A percentile compares a stretch with the other conserved stretches of the same genome.
Conservation (phyloP, 2,888 invertebrate genomes). For the Empis livida region DNA sequence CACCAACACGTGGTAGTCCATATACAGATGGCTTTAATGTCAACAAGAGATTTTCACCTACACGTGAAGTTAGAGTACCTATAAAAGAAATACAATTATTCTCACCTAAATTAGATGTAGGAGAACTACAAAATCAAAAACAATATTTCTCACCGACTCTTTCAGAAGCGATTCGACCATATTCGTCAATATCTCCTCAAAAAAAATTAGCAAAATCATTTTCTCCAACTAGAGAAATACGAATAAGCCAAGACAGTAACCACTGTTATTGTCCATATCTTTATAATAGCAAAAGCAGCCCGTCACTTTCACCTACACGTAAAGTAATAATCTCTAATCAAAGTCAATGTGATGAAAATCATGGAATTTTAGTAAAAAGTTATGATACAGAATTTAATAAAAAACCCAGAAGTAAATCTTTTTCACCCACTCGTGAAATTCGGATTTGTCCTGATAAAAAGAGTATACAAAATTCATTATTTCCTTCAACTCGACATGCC, state of each 20-base stretch:
- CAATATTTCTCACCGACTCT: too few species aligned
- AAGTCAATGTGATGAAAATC: too few species aligned
- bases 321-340: not conserved
- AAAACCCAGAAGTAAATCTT: not conserved
- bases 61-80: not conserved
- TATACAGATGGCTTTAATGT: too few species aligned
- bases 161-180: too few species aligned
- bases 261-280: not conserved
- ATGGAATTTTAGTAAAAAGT: not conserved
- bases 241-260: constrained; percentile 9
- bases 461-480: not conserved
- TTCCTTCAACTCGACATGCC: not conserved
- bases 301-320: constrained; percentile 33
- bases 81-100: not conserved
- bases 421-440: not conserved
- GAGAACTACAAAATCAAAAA: too few species aligned
- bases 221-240: constrained; percentile 22
- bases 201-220: not conserved
- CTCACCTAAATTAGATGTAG: not conserved
- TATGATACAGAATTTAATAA: too few species aligned
- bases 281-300: constrained; percentile 11
- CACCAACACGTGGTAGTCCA: not conserved
- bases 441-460: not conserved
- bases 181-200: too few species aligned
- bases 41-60: not conserved